Base-by-base conservation (phyloP, 2,113 vertebrate genomes). In the Sapajus apella region DNA sequence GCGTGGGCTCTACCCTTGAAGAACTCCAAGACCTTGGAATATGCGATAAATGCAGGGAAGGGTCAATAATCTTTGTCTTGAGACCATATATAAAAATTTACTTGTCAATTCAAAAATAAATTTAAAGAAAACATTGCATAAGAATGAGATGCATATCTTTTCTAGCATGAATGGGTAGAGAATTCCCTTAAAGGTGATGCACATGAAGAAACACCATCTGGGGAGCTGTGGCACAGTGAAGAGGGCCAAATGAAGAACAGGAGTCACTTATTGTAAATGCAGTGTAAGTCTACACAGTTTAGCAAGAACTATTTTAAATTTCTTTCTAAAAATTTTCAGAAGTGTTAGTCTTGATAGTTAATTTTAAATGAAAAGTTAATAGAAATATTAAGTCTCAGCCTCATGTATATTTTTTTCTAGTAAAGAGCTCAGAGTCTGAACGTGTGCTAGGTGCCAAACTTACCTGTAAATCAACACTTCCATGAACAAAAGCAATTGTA, bases 301-400 rank as follows among this genome's bases (percentile, higher is more conserved):
- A 77, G 35, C 68, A 55, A 68, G 30, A 82, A 40, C 52, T 55
- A 20, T 3, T 25, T 70, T 77, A 47, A 56, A 79, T 73, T 80
- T 76, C 2, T 91, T 47, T 91, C 45, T 13, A 79, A 61, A 55
- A 1, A 3, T 17, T 32, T 79, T 82, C 82, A 77, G 21, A 77
- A 85, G 56, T 18, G 11, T 23, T 50, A 12, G 70, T 87, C 23
- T 79, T 58, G 23, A 80, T 25, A 94, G 32, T 85, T 89, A 40
- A 1, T 75, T 92, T 96, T 79, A 90, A 93, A 72, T 58, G 68
- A 91, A 37, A 79, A 85, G 58, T 23, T 81, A 68, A 73, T n/a
- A 93, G 35, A 80, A 50, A 73, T 79, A 68, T 80, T 55, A 40
- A 70, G 12, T 73, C 40, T 64, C 1, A 70, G 4, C 45, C 2